These are phyloP conservation scores for Muntiacus muntjak DNA, from an alignment of 2,113 vertebrate genomes.

Conservation along the genomic window DNA sequence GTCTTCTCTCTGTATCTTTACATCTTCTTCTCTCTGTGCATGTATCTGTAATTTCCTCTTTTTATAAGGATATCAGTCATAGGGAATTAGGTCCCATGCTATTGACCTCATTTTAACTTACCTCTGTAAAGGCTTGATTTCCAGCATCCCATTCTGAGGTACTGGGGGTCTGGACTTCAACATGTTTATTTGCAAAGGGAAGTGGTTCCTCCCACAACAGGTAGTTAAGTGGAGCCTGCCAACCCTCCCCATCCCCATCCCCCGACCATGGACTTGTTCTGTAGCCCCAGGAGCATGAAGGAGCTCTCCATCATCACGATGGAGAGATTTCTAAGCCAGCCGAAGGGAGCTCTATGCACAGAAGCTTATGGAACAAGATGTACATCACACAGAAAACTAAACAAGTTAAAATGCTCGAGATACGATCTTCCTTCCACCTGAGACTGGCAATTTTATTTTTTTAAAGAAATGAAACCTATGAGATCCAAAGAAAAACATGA, in stretches of 20 bases:
- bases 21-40: neutral
- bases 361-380: neutral
- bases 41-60: neutral
- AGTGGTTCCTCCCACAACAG: fast-evolving
- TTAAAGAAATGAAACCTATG: neutral
- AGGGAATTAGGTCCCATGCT: neutral
- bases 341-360: fast-evolving
- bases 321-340: neutral
- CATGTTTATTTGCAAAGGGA: neutral
- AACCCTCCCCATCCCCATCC: neutral
- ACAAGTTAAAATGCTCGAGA: neutral
- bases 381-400: neutral
- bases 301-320: fast-evolving
- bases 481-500: neutral
- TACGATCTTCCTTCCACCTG: too few species aligned
- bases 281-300: fast-evolving
- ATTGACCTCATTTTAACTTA: neutral
- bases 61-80: neutral
- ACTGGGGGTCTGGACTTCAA: neutral
- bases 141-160: neutral
- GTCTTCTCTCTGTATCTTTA: neutral
- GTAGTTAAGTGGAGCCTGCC: neutral
- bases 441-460: neutral
- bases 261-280: fast-evolving
- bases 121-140: neutral